Base-by-base conservation (phyloP, 2,797 vertebrate genomes). In the Enteromius anoplus region DNA sequence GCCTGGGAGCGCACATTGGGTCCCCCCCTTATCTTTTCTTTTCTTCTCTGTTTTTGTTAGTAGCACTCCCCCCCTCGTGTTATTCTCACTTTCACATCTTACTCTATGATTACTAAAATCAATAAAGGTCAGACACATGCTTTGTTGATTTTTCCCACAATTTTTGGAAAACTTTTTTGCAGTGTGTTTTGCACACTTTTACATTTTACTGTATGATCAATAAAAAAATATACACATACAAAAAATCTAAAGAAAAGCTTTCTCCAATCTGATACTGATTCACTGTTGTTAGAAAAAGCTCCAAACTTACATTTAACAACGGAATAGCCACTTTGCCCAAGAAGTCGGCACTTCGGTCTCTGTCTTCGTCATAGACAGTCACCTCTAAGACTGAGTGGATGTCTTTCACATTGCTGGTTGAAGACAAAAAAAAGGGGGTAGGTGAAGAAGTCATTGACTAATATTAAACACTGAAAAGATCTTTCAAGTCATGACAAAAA, bases 321-420 rank as follows among this genome's bases (percentile, higher is more conserved):
- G 97, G 98, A 92, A 99, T 97, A 73, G 96, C 96, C 91, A 99
- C 97, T 96, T 97, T 99, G 87, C 98, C 98, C 92, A 99, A 95
- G 90, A 99, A 99, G 94, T 99, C 98, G 65, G 97, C 98, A 32
- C 95, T 98, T 84, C 97, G 94, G 93, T 99, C 97, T 40, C 97
- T 93, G 92, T 99, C 98, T 92, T 99, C 97, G 7, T 99, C 97
- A 66, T 97, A 99, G 91, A 99, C 97, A 51, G 97, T 97, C 93
- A 99, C 97, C 94, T 98, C 97, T 42, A 99, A 96, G 70, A 99
- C 95, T 0, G 97, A 97, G 92, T 99, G 98, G 92, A 99, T 97
- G 94, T 99, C 98, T 94, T 97, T 99, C 94, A 99, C 93, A 86
- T 98, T 98, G 93, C 98, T 99, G 93, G 87, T 89, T 92, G 91